phyloP scores from a whole-genome alignment of 2,888 invertebrate genomes.

The Notocelia uddmanniana region DNA sequence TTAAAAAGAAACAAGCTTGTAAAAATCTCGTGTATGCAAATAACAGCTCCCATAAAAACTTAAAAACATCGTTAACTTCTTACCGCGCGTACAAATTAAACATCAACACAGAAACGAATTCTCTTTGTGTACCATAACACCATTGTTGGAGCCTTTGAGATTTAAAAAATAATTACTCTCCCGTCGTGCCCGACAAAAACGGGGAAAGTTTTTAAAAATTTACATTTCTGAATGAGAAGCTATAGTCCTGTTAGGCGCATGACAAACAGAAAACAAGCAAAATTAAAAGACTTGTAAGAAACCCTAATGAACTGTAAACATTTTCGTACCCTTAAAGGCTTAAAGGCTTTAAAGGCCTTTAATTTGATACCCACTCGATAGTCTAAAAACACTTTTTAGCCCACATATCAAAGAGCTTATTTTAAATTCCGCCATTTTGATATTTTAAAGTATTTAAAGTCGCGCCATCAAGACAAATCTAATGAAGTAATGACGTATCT shows the following conservation, averaged over 20 bases:
- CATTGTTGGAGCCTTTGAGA: slow-evolving; percentile 13
- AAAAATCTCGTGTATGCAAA: background rate
- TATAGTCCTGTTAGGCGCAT: background rate
- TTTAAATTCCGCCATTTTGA: too few species aligned
- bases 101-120: background rate
- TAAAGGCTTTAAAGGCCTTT: too few species aligned
- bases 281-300: too few species aligned
- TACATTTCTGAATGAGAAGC: slow-evolving; percentile 11
- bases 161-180: slow-evolving; percentile 30
- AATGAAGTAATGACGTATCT: too few species aligned
- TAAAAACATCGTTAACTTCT: slow-evolving; percentile 7
- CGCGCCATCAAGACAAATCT: too few species aligned
- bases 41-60: background rate
- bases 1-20: background rate
- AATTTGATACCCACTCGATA: too few species aligned
- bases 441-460: too few species aligned
- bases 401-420: too few species aligned
- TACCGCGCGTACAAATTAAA: slow-evolving; percentile 9
- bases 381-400: too few species aligned
- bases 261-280: background rate
- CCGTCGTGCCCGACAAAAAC: background rate
- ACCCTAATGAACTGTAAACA: too few species aligned
- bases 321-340: too few species aligned
- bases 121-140: slow-evolving; percentile 8
- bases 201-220: slow-evolving; percentile 6